phyloP scores from a whole-genome alignment of 1,140 invertebrate genomes.

The Calliopsis andreniformis region DNA sequence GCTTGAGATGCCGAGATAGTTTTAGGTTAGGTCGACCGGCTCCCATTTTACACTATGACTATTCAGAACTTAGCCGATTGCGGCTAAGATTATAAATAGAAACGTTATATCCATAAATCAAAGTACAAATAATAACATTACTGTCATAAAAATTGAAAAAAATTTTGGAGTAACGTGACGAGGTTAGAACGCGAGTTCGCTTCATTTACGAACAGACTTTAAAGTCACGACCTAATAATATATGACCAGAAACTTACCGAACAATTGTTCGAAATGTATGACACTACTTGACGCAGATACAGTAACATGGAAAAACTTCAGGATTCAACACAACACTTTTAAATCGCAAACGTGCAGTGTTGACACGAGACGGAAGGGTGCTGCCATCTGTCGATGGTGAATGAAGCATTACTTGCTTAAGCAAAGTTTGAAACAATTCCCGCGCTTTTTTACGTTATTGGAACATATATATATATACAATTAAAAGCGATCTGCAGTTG shows the following conservation, averaged over 20 bases:
- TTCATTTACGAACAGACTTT: not conserved
- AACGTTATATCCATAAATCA: not conserved
- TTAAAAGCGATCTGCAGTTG: no score
- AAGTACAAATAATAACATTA: not conserved
- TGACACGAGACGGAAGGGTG: not conserved
- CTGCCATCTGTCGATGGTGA: not conserved
- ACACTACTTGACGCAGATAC: not conserved
- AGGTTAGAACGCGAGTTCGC: slow-evolving; percentile 5
- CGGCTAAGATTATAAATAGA: not conserved
- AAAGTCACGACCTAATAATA: not conserved
- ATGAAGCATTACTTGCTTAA: not conserved
- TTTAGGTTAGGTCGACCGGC: slow-evolving; percentile 22
- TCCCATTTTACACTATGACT: not conserved
- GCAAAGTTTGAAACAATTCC: not conserved
- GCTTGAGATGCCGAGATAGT: not conserved
- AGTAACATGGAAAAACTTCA: not conserved
- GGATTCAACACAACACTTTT: not conserved
- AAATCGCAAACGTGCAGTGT: not conserved
- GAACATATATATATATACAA: no score
- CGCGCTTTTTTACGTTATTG: not conserved
- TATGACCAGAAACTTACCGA: not conserved
- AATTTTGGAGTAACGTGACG: not conserved
- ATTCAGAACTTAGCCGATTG: not conserved
- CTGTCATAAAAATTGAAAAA: not conserved
- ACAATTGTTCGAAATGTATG: rapidly evolving